Base-by-base conservation (phyloP, 2,888 invertebrate species). In the Diaprepes abbreviatus region DNA sequence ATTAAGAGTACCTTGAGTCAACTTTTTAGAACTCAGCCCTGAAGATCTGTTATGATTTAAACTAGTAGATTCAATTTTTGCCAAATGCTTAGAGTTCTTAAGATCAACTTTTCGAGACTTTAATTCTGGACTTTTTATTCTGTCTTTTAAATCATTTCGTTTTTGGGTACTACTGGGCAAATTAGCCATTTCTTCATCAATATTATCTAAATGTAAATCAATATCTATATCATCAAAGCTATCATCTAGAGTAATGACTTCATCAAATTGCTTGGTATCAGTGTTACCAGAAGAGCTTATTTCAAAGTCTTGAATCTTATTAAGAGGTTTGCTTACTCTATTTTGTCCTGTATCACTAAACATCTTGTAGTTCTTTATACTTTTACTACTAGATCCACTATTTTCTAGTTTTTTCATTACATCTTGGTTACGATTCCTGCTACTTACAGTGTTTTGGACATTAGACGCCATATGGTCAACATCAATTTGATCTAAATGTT, bases 181-280 rank as follows among this genome's bases (percentile, higher is more conserved):
- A 16, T 66, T 43, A 3, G 60, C 40, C 72, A 72, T 70, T 52
- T 70, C 66, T 5, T 59, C 50, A 60, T 70, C 70, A 21, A 78
- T 72, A 60, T 77, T 24, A 67, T 79, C 77, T 48, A 78, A 75
- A 72, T 79, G 76, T 10, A 74, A 74, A 48, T 81, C 79, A 31
- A 80, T 75, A 66, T 83, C 80, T 31, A 82, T 74, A 74, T 79
- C 76, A 50, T 79, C 76, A 73, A 83, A 80, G 12, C 82, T 67
- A 54, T 79, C 79, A 70, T 83, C 80, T 31, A 68, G 45, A 35
- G 52, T 24, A 57, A 71, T 65, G 3, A 71, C 35, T 33, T 67
- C 62, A 19, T 66, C 35, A 14, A 54, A 17, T 9, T 4, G 3
- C 21, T 45, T 21, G 9, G 28, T 7, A 7, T 9, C 14, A 31